Base-by-base conservation (phyloP, 2,888 invertebrate species). In the Drosophila niveifrons region DNA sequence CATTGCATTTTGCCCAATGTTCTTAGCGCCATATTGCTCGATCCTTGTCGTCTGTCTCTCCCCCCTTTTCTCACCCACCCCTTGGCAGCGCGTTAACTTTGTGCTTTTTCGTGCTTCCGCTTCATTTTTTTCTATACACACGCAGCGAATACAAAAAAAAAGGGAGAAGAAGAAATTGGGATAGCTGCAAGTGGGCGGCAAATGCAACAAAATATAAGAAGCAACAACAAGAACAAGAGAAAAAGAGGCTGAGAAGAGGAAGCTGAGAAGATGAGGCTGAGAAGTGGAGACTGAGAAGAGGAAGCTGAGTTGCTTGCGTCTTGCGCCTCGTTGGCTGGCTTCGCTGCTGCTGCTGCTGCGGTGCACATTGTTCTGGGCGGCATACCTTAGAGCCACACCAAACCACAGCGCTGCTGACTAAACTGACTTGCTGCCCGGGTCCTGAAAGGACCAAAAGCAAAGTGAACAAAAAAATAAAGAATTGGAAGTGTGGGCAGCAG, bases 21-120 rank as follows among this genome's bases (percentile, higher is more conserved):
- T 81, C 85, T 87, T 87, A 86, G 77, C 82, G 80, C 82, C 89
- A 87, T 87, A 81, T 87, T 80, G 84, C 78, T 68, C 55, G 69
- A 65, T 73, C 53, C 75, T 66, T 71, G 62, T 76, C 61, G 55
- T 66, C 57, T 67, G 62, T 50, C 53, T n/a, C 31, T 41, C 36
- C 34, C 44, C 55, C 53, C 68, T 51, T 29, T 44, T 50, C 57
- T 51, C 47, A 23, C 36, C 47, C 66, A n/a, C 6, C 23, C 47
- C 29, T 23, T 44, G 52, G 28, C 53, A 46, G 46, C 71, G 72
- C 82, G 74, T 77, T 83, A 80, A 80, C 71, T 78, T 82, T 87
- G 73, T 79, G 82, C 82, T 88, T 88, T 88, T 83, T 82, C 80
- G 77, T 77, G 74, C 84, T 86, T 89, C 83, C 77, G 86, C 83